phyloP scores from a whole-genome alignment of 2,797 vertebrate genomes.

The Ataeniobius toweri region DNA sequence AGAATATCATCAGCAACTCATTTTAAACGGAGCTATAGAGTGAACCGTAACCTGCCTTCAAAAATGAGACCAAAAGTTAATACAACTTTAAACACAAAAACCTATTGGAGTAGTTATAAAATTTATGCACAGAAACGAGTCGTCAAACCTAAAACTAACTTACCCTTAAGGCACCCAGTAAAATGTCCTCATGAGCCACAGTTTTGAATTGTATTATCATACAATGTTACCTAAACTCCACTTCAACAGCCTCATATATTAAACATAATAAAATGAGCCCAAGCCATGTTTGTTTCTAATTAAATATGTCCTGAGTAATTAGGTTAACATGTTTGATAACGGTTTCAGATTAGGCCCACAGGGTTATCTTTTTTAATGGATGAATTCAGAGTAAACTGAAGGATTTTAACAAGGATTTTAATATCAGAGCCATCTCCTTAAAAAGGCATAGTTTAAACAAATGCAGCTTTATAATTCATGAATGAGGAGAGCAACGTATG shows the following conservation, averaged over 20 bases:
- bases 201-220: not conserved
- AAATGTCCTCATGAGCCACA: not conserved
- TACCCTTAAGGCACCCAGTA: too few relatives aligned
- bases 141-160: not conserved
- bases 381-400: constrained; percentile 6
- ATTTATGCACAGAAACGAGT: not conserved
- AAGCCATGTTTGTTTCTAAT: not conserved
- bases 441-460: constrained; percentile 68
- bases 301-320: not conserved
- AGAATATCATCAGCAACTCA: too few relatives aligned
- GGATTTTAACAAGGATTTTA: constrained; percentile 53
- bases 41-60: too few relatives aligned
- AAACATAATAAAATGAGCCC: not conserved
- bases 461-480: constrained; percentile 63
- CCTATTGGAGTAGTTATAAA: not conserved
- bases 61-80: not conserved
- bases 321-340: constrained; percentile 9
- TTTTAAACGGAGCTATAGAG: too few relatives aligned
- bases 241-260: not conserved
- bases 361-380: constrained; percentile 23
- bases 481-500: constrained; percentile 44
- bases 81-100: not conserved
- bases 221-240: not conserved
- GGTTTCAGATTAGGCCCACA: constrained; percentile 3
- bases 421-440: constrained; percentile 71